Evolutionary conservation across 35 echinoderm and acorn worm genomes (phyloP).

Genomic region (Ptychodera flava): DNA sequence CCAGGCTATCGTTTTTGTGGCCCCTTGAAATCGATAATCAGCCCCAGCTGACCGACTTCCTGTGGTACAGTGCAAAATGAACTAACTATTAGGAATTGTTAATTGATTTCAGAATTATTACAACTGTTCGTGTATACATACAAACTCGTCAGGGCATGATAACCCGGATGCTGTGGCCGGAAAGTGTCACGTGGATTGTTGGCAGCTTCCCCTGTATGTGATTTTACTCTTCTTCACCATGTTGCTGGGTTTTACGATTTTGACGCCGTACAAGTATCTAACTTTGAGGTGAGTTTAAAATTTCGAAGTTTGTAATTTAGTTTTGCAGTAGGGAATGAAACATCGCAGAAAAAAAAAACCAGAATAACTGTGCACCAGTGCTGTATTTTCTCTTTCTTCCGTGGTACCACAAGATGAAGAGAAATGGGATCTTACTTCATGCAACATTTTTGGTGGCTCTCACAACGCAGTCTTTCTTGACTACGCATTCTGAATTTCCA

Average conservation of each 20-base stretch:
- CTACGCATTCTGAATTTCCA: too few species aligned
- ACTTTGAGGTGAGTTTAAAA: neutral
- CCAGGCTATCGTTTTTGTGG: too few species aligned
- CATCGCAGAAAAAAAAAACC: neutral
- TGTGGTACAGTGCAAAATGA: too few species aligned
- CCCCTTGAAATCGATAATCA: too few species aligned
- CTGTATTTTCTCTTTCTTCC: neutral
- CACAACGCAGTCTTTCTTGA: too few species aligned
- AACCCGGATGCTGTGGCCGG: neutral
- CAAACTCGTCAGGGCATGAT: neutral
- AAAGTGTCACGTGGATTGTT: neutral
- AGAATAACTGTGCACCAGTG: neutral
- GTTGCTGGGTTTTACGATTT: neutral
- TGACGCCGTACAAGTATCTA: neutral
- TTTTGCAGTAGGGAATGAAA: too few species aligned
- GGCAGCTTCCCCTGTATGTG: neutral
- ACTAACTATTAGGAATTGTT: too few species aligned
- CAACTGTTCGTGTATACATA: neutral
- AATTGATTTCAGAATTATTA: neutral
- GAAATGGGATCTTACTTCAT: too few species aligned
- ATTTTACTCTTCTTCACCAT: neutral
- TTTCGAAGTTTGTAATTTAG: too few species aligned
- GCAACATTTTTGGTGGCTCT: too few species aligned
- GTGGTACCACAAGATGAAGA: neutral
- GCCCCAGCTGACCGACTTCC: too few species aligned